Conservation (phyloP, 2,888 invertebrate species). For the Drosophila vallismaia region DNA sequence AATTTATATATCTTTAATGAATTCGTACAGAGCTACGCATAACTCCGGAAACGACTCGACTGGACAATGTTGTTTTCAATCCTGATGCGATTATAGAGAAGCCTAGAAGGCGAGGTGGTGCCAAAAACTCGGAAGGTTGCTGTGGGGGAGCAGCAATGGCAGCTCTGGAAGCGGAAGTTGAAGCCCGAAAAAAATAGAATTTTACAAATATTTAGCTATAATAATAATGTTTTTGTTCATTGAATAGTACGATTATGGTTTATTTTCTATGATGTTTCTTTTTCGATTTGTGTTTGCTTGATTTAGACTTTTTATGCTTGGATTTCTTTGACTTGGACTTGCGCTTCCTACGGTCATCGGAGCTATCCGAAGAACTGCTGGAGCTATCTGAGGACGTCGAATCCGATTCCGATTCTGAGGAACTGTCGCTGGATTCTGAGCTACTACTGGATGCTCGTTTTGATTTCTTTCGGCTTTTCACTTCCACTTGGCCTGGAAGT, state of each 20-base stretch:
- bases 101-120: conserved; percentile 56
- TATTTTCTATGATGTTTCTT: conserved; percentile 66
- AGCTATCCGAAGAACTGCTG: conserved; percentile 43
- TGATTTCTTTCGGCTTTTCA: conserved; percentile 50
- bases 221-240: conserved; percentile 38
- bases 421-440: conserved; percentile 44
- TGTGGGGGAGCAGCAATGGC: conserved; percentile 70
- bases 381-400: conserved; percentile 51
- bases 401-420: conserved; percentile 39
- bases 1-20: not conserved
- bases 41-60: conserved; percentile 76
- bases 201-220: conserved; percentile 26
- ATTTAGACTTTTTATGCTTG: conserved; percentile 57
- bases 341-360: conserved; percentile 64
- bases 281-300: conserved; percentile 57
- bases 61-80: conserved; percentile 87
- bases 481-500: conserved; percentile 17
- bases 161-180: conserved; percentile 50
- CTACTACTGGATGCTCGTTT: conserved; percentile 52
- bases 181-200: conserved; percentile 57
- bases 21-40: conserved; percentile 72
- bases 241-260: conserved; percentile 27
- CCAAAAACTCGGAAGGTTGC: conserved; percentile 46
- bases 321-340: conserved; percentile 61
- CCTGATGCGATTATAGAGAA: conserved; percentile 84